Conservation (phyloP, 2,797 vertebrate genomes). For the Acomys russatus region DNA sequence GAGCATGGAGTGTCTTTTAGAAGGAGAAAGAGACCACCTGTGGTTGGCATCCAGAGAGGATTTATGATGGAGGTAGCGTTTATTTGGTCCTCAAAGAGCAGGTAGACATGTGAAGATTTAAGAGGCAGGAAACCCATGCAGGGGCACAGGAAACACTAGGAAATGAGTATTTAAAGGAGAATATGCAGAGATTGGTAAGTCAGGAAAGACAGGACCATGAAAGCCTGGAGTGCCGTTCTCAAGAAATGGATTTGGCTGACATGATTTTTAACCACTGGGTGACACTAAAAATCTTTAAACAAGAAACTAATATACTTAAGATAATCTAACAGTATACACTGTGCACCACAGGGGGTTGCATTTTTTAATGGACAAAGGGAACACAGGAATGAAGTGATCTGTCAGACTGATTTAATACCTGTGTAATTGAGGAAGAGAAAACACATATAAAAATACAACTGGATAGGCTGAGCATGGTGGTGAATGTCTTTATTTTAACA, state of each 20-base stretch:
- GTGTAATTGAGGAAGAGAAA: background rate
- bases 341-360: background rate
- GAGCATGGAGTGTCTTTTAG: background rate
- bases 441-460: background rate
- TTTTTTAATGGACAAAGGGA: background rate
- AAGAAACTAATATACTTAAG: constrained; percentile 22
- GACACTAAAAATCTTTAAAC: background rate
- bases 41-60: background rate
- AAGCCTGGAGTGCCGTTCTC: background rate
- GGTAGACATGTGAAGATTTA: background rate
- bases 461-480: no score
- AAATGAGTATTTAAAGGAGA: background rate
- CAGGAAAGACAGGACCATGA: background rate
- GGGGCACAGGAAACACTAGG: background rate
- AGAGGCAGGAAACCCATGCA: background rate
- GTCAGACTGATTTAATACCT: background rate
- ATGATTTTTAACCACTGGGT: background rate
- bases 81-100: background rate
- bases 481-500: background rate
- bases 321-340: background rate
- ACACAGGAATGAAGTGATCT: background rate
- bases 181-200: background rate
- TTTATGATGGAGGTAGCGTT: background rate
- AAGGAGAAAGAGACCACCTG: background rate
- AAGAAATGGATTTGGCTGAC: background rate